Base-by-base conservation (phyloP, 2,113 vertebrate species). In the Tylochromis polylepis region DNA sequence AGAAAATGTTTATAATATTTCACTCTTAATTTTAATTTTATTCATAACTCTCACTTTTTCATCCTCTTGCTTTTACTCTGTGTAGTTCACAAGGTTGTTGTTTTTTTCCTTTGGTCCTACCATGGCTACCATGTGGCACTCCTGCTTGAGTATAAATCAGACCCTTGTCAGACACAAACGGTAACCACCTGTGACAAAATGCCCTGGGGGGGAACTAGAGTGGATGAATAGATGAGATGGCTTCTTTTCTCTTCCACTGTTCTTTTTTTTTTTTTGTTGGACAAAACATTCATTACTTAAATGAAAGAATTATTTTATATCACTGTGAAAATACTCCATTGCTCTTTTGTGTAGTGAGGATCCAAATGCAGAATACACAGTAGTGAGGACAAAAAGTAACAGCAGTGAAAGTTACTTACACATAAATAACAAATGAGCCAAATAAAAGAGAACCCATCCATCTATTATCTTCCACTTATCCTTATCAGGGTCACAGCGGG, bases 31-130 rank as follows among this genome's bases (percentile, higher is more conserved):
- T 81, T 86, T 77, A 65, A 87, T 85, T 84, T 84, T 58, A 46
- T 83, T 88, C 24, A 49, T 46, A 38, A 57, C 36, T 75, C 53
- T 58, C 46, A n/a, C 20, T 27, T 65, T 87, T 82, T 56, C 29
- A 11, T 57, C 10, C 57, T 53, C 59, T 22, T 6, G 7, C 75
- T 72, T 56, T 85, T 67, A 22, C 24, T 84, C 87, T 91, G 93
- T 88, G 75, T 94, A 94, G 94, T 91, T 91, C 95, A 93, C 77
- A 84, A 89, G 85, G 85, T 91, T 94, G 82, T 91, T 95, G 91
- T 88, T 92, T 92, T 85, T 84, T 84, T 62, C 89, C 49, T 79
- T 80, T 5, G 62, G 34, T 67, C 62, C 62, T 38, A 22, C 62
- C 70, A 36, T 80, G 86, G 79, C 82, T 88, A 87, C 92, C 92